These are phyloP conservation scores for Pangasius djambal DNA, from an alignment of 2,797 vertebrate species.

Conservation along the genomic window DNA sequence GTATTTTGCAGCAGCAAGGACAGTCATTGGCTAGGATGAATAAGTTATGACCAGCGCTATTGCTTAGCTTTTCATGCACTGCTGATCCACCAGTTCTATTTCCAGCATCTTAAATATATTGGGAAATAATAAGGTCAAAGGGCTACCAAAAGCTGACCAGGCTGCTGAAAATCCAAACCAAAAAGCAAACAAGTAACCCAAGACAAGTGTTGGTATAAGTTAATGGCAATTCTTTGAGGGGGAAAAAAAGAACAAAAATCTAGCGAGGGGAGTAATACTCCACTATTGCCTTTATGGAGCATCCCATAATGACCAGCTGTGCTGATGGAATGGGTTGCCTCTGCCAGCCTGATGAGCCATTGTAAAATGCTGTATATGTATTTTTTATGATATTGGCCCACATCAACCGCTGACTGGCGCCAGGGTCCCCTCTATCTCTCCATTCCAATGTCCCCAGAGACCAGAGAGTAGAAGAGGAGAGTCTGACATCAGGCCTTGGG, in stretches of 20 bases:
- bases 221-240: background rate
- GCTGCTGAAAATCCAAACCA: background rate
- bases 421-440: slow-evolving; percentile 52
- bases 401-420: slow-evolving; percentile 38
- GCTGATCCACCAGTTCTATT: background rate
- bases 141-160: background rate
- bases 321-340: slow-evolving; percentile 46
- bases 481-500: slow-evolving; percentile 53
- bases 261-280: background rate
- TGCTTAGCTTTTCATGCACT: background rate
- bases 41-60: background rate
- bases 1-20: slow-evolving; percentile 43
- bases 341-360: slow-evolving; percentile 44
- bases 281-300: slow-evolving; percentile 49
- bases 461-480: slow-evolving; percentile 39
- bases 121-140: background rate
- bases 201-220: background rate
- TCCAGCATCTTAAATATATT: background rate
- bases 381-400: slow-evolving; percentile 61
- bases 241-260: background rate
- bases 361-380: slow-evolving; percentile 58
- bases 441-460: slow-evolving; percentile 51
- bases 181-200: background rate
- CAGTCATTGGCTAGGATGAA: slow-evolving; percentile 41
- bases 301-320: slow-evolving; percentile 51